These are phyloP conservation scores for Pseudanteris insignis DNA, from an alignment of 2,888 invertebrate genomes.

Conservation along the genomic window DNA sequence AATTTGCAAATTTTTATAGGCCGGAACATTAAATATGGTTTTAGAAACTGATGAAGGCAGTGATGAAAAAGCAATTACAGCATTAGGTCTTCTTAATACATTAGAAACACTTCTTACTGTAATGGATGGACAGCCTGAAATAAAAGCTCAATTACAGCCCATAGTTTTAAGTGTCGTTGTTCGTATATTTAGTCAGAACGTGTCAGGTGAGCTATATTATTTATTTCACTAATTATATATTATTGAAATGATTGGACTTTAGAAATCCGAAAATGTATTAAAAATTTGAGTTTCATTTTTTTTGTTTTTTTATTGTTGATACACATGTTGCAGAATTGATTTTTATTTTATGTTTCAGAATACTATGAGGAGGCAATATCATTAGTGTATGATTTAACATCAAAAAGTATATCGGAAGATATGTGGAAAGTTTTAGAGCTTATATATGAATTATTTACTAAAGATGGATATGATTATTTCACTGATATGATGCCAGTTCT, in stretches of 20 bases:
- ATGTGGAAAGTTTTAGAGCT: constrained; percentile 97
- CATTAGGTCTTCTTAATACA: constrained; percentile 95
- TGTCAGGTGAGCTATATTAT: constrained; percentile 84
- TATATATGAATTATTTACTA: constrained; percentile 89
- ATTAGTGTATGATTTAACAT: constrained; percentile 89
- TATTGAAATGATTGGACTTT: too few relatives aligned
- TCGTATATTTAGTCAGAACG: constrained; percentile 82
- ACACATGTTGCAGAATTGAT: neutral
- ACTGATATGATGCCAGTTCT: constrained; percentile 98
- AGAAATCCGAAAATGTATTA: too few relatives aligned
- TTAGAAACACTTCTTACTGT: constrained; percentile 94
- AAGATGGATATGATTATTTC: constrained; percentile 95
- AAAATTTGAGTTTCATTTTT: too few relatives aligned
- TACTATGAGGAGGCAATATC: constrained; percentile 98
- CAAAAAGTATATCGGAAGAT: constrained; percentile 85
- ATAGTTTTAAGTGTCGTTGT: constrained; percentile 90
- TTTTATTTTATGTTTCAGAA: constrained; percentile 71
- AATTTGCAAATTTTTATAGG: constrained; percentile 14
- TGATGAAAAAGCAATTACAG: constrained; percentile 96
- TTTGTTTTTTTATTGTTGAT: neutral
- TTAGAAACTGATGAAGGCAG: constrained; percentile 85
- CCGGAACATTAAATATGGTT: constrained; percentile 76
- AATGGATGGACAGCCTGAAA: constrained; percentile 87
- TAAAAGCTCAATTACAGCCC: constrained; percentile 89
- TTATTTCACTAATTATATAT: too few relatives aligned